phyloP scores from a whole-genome alignment of 2,797 vertebrate species.

The Pipistrellus nathusii region DNA sequence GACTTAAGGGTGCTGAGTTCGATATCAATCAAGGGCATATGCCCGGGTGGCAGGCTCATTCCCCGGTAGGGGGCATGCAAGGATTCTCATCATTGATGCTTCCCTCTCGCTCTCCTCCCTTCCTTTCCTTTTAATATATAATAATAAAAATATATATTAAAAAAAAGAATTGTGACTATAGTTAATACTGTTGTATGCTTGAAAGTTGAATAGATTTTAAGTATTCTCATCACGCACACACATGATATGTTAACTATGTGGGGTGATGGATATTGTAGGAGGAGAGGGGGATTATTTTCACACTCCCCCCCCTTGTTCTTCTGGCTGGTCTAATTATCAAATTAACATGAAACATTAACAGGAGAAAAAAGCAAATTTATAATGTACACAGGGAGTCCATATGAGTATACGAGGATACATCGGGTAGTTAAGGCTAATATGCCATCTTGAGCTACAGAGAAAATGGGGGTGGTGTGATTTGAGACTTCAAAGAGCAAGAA shows the following conservation, averaged over 20 bases:
- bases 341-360: neutral
- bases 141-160: neutral
- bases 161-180: neutral
- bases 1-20: neutral
- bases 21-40: neutral
- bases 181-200: neutral
- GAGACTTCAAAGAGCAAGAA: neutral
- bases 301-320: neutral
- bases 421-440: neutral
- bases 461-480: neutral
- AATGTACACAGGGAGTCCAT: neutral
- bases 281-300: neutral
- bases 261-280: neutral
- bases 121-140: neutral
- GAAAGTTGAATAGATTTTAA: neutral
- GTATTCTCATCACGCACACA: neutral
- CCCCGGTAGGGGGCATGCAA: neutral
- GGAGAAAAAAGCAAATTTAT: neutral
- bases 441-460: neutral
- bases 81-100: neutral
- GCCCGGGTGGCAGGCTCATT: neutral
- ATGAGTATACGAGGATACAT: neutral
- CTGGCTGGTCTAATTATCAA: neutral
- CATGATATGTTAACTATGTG: neutral
- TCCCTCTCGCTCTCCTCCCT: neutral